Evolutionary conservation across 2,888 invertebrate species (phyloP), one percentile per base, ranked within the genome.

Genomic region (Acanthosepion lycidas): DNA sequence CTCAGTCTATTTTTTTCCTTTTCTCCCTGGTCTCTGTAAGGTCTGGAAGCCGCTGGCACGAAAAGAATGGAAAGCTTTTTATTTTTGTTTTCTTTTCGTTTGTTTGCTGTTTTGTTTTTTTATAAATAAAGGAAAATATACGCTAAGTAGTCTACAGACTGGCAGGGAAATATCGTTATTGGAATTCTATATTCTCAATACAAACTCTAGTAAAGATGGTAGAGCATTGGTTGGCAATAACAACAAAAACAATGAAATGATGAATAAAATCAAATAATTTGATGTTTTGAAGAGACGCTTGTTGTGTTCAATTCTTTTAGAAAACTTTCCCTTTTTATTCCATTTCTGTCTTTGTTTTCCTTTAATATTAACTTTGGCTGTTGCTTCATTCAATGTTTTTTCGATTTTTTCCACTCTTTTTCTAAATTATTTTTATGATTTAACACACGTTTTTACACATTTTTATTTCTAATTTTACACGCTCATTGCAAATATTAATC

Each of bases 101-200:
- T 78, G 1, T 6, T 1, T 6, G n/a, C 6, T 28, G n/a, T n/a
- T n/a, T n/a, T 78, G 6, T n/a, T 33, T 78, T 78, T 78, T 5
- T n/a, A 15, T 9, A 33, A 78, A 78, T 78, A 78, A 78, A 78
- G 33, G 78, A 78, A 78, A 78, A 78, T n/a, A 12, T 78, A 78
- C n/a, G 78, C n/a, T 78, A 78, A 78, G 78, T 78, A 78, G 78
- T 78, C 78, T 78, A n/a, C 78, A 78, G 78, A 78, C 78, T 78
- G 78, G 78, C n/a, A 78, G 78, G n/a, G n/a, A n/a, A 78, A 78
- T 78, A 78, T n/a, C 78, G 78, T 78, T 78, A 78, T 78, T n/a
- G 78, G 78, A 78, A 78, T 78, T 78, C n/a, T n/a, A 33, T 78
- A 78, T 78, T n/a, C 78, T 78, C n/a, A 78, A 78, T 78, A 78